Percentiles rank a stretch among this genome's conserved stretches.
Evolutionary conservation across 2,113 vertebrate species (phyloP).

Genomic region (Okapia johnstoni): DNA sequence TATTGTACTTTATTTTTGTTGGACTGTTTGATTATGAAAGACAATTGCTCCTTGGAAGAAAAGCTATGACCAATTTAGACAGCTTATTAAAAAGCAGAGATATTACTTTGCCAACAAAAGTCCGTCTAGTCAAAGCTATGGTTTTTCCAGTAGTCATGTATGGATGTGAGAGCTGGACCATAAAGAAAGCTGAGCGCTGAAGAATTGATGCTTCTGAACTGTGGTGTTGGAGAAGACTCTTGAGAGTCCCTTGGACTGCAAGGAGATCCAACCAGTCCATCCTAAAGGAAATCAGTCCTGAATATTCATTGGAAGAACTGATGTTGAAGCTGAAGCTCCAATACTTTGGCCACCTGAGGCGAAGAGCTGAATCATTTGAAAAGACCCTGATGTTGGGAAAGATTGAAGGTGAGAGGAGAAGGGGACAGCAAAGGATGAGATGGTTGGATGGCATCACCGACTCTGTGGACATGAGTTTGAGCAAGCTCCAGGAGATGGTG

Average conservation of each 20-base stretch:
- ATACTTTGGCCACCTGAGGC: background rate
- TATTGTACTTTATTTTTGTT: background rate
- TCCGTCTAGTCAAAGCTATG: background rate
- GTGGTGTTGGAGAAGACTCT: background rate
- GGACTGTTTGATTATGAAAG: background rate
- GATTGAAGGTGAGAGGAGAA: background rate
- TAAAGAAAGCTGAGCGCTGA: background rate
- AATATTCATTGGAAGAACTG: background rate
- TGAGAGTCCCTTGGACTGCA: background rate
- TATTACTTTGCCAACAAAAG: background rate
- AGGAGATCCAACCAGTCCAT: background rate
- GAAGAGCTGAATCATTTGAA: background rate
- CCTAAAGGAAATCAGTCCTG: background rate
- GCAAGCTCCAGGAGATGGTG: rapidly evolving
- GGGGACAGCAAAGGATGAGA: background rate
- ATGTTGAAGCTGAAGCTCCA: background rate
- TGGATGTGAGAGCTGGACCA: background rate
- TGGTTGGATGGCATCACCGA: background rate
- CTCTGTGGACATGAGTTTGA: background rate
- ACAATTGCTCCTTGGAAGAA: background rate
- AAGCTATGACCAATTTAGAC: background rate
- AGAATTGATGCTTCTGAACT: background rate
- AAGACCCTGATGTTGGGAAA: background rate
- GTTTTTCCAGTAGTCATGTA: background rate
- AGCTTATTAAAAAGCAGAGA: background rate